These are phyloP conservation scores for Ptilonorhynchus violaceus DNA, from an alignment of 2,113 vertebrate species.

Conservation along the genomic window DNA sequence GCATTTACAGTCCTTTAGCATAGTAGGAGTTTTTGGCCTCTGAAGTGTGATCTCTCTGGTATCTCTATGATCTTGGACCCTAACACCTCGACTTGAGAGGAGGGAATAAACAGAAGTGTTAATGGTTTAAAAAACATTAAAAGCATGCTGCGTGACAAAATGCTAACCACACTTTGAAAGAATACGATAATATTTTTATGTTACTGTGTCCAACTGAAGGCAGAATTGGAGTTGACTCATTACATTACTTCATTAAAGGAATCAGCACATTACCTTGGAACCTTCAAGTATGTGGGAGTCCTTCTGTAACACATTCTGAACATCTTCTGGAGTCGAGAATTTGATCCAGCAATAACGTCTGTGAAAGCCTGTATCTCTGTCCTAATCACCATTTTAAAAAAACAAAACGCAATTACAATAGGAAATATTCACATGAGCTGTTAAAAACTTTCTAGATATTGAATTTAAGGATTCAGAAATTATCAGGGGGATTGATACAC, in stretches of 20 bases:
- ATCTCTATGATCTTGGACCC: neutral
- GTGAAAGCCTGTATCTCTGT: slow-evolving; percentile 90
- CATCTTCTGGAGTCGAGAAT: slow-evolving; percentile 74
- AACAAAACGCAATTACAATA: neutral
- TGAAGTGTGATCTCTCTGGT: neutral
- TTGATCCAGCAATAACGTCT: slow-evolving; percentile 83
- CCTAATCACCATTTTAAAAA: slow-evolving; percentile 65
- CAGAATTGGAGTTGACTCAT: neutral
- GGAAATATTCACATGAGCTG: neutral
- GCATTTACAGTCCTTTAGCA: neutral
- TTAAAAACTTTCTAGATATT: neutral
- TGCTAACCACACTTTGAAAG: neutral
- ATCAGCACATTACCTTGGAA: slow-evolving; percentile 72
- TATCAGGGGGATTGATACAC: neutral
- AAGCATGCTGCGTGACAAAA: neutral
- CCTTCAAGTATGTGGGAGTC: slow-evolving; percentile 87
- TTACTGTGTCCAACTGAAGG: neutral
- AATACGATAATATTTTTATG: neutral
- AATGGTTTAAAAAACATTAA: neutral
- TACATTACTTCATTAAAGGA: neutral
- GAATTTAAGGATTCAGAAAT: neutral
- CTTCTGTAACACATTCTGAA: slow-evolving; percentile 82
- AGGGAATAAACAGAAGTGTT: neutral
- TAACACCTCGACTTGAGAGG: neutral
- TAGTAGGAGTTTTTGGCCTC: neutral